Evolutionary conservation across 2,113 vertebrate genomes (phyloP), one percentile per base, ranked within the genome.

Genomic region (Gymnogyps californianus): DNA sequence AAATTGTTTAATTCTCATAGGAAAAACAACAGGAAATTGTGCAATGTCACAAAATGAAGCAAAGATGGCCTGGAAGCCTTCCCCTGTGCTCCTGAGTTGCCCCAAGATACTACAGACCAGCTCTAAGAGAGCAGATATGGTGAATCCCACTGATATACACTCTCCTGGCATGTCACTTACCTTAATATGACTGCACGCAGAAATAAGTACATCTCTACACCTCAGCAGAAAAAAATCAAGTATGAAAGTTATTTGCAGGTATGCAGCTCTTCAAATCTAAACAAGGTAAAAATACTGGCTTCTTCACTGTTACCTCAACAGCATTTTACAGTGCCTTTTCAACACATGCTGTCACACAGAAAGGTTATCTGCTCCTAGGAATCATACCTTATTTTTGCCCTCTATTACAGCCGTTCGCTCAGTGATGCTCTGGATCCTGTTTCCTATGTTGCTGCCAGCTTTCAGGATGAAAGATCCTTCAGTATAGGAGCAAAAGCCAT

Each of bases 321-420:
- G 9, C 49, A 65, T 46, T 49, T 78, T 52, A 55, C 22, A 80
- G 16, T 38, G 51, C 3, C 24, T 80, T 76, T 83, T 49, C 49
- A 86, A 64, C 12, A 67, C 38, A 32, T 7, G 10, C n/a, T 81
- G n/a, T n/a, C 88, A 59, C 40, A 81, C 8, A 49, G 40, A 55
- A 66, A 70, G 25, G 14, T 71, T 58, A 38, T 80, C 64, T 90
- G 34, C 24, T 42, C 38, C 31, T 26, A 36, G 26, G 25, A 92
- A 47, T 44, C 97, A 72, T 98, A 99, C 99, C 99, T 99, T 99
- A 69, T 99, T 99, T 97, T 98, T 99, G 83, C 99, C 99, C 93
- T 98, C 98, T 94, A 99, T 98, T 55, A 99, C 92, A 98, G 98
- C 98, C 4, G 96, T 98, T 93, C 98, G 98, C 93, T 99, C 98